Evolutionary conservation across 2,113 vertebrate species (phyloP).

Genomic region (Dipodomys ordii): DNA sequence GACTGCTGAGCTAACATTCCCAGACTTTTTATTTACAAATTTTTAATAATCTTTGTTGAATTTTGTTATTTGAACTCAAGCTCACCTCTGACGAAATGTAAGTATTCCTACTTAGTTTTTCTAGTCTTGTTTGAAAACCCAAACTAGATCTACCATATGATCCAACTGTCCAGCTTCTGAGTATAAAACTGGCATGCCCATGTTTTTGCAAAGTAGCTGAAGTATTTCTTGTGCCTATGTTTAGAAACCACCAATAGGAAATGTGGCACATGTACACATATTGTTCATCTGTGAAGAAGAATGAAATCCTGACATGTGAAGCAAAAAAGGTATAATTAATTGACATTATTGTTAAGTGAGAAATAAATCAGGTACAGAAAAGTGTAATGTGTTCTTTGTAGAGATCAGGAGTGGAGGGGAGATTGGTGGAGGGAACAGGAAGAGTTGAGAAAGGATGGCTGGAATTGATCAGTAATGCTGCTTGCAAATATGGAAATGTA

Average conservation of each 20-base stretch:
- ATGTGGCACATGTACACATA: too few species aligned
- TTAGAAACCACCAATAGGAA: too few species aligned
- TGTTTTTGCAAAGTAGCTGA: background rate
- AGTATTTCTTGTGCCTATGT: too few species aligned
- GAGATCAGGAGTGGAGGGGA: background rate
- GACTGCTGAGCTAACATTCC: too few species aligned
- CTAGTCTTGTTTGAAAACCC: constrained; percentile 30
- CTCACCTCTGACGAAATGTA: constrained; percentile 5
- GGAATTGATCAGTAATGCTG: background rate
- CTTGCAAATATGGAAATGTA: background rate
- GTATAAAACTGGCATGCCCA: background rate
- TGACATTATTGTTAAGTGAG: background rate
- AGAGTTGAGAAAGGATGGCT: background rate
- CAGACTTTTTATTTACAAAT: too few species aligned
- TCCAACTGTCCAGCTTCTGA: background rate
- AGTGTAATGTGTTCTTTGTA: too few species aligned
- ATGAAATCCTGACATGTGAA: background rate
- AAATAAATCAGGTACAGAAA: background rate
- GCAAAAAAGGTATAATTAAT: background rate
- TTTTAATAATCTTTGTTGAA: constrained; percentile 27
- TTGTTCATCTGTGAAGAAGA: background rate
- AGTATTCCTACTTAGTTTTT: constrained; percentile 19
- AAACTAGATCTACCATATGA: background rate
- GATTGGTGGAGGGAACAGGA: background rate
- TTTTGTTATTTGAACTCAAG: background rate